A percentile compares a stretch with the other conserved stretches of the same genome.
Conservation (phyloP, 1,140 invertebrate genomes). For the Drosophila gunungcola region DNA sequence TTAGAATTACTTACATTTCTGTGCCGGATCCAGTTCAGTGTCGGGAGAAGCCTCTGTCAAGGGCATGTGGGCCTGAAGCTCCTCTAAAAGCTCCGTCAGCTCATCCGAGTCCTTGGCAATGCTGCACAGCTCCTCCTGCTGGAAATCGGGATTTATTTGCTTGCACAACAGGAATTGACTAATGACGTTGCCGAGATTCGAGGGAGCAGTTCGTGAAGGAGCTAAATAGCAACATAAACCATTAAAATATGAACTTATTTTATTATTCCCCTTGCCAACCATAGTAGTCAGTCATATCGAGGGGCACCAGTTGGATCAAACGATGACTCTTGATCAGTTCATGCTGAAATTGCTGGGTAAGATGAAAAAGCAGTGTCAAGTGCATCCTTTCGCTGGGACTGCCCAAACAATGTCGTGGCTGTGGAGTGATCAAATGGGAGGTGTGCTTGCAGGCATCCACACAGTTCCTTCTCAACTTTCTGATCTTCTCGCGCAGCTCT, state of each 20-base stretch:
- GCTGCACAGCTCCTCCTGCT: constrained; percentile 94
- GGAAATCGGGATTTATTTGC: constrained; percentile 94
- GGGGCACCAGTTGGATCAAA: constrained; percentile 92
- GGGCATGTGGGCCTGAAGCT: constrained; percentile 94
- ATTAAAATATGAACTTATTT: fast-evolving
- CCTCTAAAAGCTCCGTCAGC: constrained; percentile 89
- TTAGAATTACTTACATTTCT: constrained; percentile 37
- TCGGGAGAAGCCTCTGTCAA: constrained; percentile 84
- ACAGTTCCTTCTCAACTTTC: constrained; percentile 92
- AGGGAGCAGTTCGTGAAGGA: constrained; percentile 94
- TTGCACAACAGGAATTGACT: constrained; percentile 95
- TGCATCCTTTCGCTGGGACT: constrained; percentile 85
- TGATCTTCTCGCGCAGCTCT: constrained; percentile 93
- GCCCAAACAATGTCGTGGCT: constrained; percentile 73
- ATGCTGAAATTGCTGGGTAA: constrained; percentile 92
- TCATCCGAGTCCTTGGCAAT: constrained; percentile 94
- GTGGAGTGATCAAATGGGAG: constrained; percentile 91
- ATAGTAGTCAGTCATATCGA: constrained; percentile 96
- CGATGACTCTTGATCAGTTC: constrained; percentile 94
- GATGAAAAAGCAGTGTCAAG: constrained; percentile 92
- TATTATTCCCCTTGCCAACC: constrained; percentile 86
- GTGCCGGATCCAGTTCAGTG: constrained; percentile 17
- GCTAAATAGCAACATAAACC: constrained; percentile 43
- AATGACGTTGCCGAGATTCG: constrained; percentile 94
- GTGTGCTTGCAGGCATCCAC: constrained; percentile 94